Conservation (phyloP, 2,888 invertebrate species). For the Conistra vaccinii region DNA sequence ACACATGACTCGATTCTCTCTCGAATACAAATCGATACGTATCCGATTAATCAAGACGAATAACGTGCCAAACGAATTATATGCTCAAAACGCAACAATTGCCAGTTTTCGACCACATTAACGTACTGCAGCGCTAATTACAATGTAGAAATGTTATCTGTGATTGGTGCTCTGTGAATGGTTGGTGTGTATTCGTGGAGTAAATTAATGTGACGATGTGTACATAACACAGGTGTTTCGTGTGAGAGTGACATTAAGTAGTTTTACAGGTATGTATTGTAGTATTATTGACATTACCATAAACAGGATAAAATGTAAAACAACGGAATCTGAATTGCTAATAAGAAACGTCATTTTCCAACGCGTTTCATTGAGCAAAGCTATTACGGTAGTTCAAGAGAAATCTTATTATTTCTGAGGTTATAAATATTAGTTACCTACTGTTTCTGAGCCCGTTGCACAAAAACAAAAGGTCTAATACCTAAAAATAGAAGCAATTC, state of each 20-base stretch:
- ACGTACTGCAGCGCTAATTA: slow-evolving; percentile 58
- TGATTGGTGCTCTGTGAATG: slow-evolving; percentile 79
- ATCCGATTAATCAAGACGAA: slow-evolving; percentile 77
- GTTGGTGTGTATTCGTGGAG: slow-evolving; percentile 68
- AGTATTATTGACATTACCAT: slow-evolving; percentile 7
- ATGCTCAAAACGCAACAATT: slow-evolving; percentile 69
- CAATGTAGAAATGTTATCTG: slow-evolving; percentile 64
- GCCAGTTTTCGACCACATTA: slow-evolving; percentile 40
- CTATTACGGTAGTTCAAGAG: neutral
- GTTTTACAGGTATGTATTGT: slow-evolving; percentile 67
- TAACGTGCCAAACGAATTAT: slow-evolving; percentile 69
- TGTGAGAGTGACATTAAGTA: slow-evolving; percentile 60
- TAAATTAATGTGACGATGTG: slow-evolving; percentile 70
- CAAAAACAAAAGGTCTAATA: slow-evolving; percentile 1
- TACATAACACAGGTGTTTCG: slow-evolving; percentile 63
- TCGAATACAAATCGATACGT: slow-evolving; percentile 84
- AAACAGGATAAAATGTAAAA: neutral
- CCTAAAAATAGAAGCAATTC: slow-evolving; percentile 10
- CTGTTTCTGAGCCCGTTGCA: neutral
- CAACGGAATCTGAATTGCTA: slow-evolving; percentile 23
- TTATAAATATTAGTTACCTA: neutral
- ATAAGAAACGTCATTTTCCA: slow-evolving; percentile 3
- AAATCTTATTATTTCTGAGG: slow-evolving; percentile 13
- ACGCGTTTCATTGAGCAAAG: slow-evolving; percentile 1
- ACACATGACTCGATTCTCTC: slow-evolving; percentile 64